phyloP scores from a whole-genome alignment of 1,140 invertebrate genomes.

The Drosophila suzukii region DNA sequence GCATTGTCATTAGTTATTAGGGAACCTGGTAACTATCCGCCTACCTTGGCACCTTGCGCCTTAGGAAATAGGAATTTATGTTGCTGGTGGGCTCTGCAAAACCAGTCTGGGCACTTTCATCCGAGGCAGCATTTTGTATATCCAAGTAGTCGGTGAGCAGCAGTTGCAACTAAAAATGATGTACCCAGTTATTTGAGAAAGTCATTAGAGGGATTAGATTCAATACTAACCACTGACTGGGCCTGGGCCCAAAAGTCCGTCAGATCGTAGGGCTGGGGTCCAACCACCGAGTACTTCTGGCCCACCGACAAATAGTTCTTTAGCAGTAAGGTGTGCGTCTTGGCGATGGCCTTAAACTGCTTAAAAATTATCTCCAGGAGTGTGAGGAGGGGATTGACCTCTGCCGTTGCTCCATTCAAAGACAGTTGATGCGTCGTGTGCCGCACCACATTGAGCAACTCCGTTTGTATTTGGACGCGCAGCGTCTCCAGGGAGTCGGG shows the following conservation, averaged over 20 bases:
- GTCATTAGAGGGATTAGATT: neutral
- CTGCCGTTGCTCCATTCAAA: conserved; percentile 64
- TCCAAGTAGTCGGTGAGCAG: conserved; percentile 93
- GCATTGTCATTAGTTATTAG: neutral
- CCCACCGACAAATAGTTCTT: conserved; percentile 87
- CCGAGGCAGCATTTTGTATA: conserved; percentile 89
- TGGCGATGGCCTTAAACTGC: conserved; percentile 90
- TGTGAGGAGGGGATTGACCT: conserved; percentile 85
- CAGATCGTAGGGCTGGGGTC: conserved; percentile 89
- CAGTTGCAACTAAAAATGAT: conserved; percentile 88
- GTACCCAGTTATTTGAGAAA: neutral
- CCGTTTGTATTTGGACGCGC: conserved; percentile 92
- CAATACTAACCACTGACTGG: conserved; percentile 91
- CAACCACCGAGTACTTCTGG: conserved; percentile 86
- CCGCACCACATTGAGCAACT: conserved; percentile 91
- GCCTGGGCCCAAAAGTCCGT: conserved; percentile 95
- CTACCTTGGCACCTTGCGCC: conserved; percentile 87
- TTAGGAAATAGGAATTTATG: conserved; percentile 85
- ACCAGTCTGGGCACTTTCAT: conserved; percentile 86
- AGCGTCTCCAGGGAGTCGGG: conserved; percentile 93
- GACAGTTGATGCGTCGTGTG: conserved; percentile 90
- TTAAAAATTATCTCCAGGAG: conserved; percentile 89
- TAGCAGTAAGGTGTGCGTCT: conserved; percentile 88
- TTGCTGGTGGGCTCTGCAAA: conserved; percentile 86
- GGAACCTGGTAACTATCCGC: neutral